Conservation (phyloP, 2,888 invertebrate genomes). For the Spisula subtruncata region DNA sequence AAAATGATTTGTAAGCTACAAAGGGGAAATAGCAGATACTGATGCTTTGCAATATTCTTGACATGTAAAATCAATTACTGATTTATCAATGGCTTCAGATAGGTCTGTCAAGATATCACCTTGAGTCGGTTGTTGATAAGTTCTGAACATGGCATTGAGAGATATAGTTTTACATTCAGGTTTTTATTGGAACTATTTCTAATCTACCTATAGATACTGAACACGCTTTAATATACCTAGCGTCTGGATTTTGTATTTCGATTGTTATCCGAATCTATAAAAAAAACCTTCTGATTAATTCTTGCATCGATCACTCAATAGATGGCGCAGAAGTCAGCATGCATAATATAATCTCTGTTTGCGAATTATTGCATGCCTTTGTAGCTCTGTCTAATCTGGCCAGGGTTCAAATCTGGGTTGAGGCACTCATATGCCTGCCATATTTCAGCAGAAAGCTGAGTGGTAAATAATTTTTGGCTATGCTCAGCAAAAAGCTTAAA, state of each 20-base stretch:
- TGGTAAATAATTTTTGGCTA: no score
- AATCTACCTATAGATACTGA: background rate
- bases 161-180: conserved; percentile 22
- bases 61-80: conserved; percentile 46
- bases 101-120: conserved; percentile 7
- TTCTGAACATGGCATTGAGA: conserved; percentile 12
- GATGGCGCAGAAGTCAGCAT: no score
- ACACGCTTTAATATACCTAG: background rate
- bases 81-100: conserved; percentile 12
- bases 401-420: no score
- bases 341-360: no score
- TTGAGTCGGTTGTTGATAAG: background rate
- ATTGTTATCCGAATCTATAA: background rate
- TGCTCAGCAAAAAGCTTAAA: no score
- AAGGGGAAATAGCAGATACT: conserved; percentile 5
- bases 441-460: no score
- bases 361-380: no score
- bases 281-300: background rate
- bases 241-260: background rate
- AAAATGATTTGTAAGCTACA: background rate
- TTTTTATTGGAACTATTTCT: background rate
- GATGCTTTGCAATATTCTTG: conserved; percentile 16
- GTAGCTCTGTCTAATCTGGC: no score
- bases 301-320: background rate
- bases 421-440: no score